Base-by-base conservation (phyloP, 2,797 vertebrate species). In the Siniperca obscura region DNA sequence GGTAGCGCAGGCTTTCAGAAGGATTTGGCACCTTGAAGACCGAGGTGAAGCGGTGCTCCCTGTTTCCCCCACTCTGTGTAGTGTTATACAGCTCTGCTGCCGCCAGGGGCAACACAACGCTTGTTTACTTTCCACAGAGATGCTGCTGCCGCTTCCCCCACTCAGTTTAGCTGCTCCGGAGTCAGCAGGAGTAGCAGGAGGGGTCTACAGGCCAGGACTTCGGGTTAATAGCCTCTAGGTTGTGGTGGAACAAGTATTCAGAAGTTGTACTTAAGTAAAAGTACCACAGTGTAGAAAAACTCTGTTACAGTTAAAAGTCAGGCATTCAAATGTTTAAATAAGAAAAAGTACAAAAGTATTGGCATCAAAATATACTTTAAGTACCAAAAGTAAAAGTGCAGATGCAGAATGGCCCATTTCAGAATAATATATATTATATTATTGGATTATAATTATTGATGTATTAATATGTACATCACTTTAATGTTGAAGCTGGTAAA, bases 31-130 rank as follows among this genome's bases (percentile, higher is more conserved):
- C 68, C 3, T 50, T 7, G 76, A 6, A 55, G 50, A 60, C 69
- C 68, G 7, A 34, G 44, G 38, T 50, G 67, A 14, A 57, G 76
- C 84, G 91, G 86, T 70, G 68, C 60, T 65, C n/a, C 27, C 25
- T 25, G 25, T 10, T 17, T 40, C 66, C 21, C 48, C 70, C 38
- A 16, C 40, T n/a, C 5, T 27, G 12, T 12, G 27, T 2, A 3
- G 50, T 67, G 82, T n/a, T 8, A 1, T 59, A 14, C 36, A 1
- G 5, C 5, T 0, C n/a, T 19, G 46, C 48, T 0, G 50, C 85
- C 93, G 13, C 84, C n/a, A 76, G 92, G 59, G 92, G 90, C 77
- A 44, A 66, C 75, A 80, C n/a, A n/a, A 76, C 57, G 34, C 53
- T 3, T 36, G 36, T 36, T 36, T 1, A 1, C 0, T 34, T 22